phyloP scores from a whole-genome alignment of 1,140 invertebrate genomes.

The Goniozus legneri region DNA sequence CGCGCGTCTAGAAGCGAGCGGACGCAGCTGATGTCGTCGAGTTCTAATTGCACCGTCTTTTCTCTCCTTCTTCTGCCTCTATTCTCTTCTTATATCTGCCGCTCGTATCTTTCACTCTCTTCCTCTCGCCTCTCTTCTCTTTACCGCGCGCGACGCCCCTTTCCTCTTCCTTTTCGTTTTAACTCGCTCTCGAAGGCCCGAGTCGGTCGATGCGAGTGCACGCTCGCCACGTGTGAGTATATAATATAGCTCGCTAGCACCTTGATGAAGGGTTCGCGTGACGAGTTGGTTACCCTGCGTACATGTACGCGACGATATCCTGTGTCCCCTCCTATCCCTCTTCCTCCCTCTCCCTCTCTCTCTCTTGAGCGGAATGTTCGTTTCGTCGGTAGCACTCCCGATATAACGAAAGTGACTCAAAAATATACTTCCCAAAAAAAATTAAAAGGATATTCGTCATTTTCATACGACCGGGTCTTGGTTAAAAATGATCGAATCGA shows the following conservation, averaged over 20 bases:
- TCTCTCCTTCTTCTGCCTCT: not conserved
- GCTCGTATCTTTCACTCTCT: conserved; percentile 15
- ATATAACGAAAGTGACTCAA: no score
- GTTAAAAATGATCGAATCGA: no score
- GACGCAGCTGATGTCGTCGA: no score
- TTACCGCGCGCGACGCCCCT: conserved; percentile 10
- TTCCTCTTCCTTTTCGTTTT: conserved; percentile 2
- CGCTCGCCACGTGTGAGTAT: conserved; percentile 39
- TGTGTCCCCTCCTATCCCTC: no score
- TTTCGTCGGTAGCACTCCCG: no score
- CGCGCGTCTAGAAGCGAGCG: no score
- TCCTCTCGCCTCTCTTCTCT: conserved; percentile 16
- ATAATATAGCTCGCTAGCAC: conserved; percentile 43
- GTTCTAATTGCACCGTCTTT: no score
- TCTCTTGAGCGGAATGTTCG: conserved; percentile 39
- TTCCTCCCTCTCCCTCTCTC: no score
- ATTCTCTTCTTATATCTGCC: not conserved
- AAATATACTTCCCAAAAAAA: no score
- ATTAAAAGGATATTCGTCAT: no score
- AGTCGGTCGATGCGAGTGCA: conserved; percentile 15
- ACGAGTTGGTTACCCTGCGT: conserved; percentile 43
- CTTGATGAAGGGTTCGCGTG: conserved; percentile 53
- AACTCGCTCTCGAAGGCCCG: conserved; percentile 4
- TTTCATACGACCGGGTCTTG: no score
- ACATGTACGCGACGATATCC: conserved; percentile 39